Conservation (phyloP, 2,113 vertebrate genomes). For the Indicator indicator region DNA sequence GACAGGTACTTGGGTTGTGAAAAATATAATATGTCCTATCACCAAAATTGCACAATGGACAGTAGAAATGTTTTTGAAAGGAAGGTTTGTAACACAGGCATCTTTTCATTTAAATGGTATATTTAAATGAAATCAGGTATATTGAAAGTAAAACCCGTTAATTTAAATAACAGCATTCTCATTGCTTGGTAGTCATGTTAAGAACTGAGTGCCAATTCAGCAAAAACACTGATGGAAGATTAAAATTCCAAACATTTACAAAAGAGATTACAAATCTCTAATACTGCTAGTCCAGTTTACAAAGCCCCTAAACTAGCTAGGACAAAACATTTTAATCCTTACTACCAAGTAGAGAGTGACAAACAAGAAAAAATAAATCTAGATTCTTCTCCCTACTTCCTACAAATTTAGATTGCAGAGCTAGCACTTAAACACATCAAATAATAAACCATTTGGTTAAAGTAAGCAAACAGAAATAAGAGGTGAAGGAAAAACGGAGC, state of each 20-base stretch:
- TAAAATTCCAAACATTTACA: background rate
- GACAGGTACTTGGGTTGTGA: background rate
- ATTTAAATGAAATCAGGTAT: too few species aligned
- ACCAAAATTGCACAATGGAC: background rate
- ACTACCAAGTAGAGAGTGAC: background rate
- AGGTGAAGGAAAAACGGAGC: background rate
- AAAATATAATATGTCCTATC: background rate
- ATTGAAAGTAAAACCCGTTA: background rate
- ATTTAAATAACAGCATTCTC: background rate
- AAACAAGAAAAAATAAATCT: background rate
- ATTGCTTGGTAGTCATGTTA: background rate
- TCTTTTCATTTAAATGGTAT: background rate
- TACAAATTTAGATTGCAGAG: background rate
- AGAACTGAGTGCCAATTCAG: background rate
- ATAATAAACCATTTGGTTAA: background rate
- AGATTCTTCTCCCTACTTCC: background rate
- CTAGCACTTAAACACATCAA: background rate
- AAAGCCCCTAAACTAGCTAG: background rate
- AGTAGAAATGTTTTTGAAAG: background rate
- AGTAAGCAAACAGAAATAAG: background rate
- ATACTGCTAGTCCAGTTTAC: background rate
- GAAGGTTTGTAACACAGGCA: background rate
- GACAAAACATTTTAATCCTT: background rate
- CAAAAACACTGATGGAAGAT: background rate
- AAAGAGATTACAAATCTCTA: background rate